phyloP scores from a whole-genome alignment of 2,888 invertebrate genomes.

The Parapristionchus giblindavisi region DNA sequence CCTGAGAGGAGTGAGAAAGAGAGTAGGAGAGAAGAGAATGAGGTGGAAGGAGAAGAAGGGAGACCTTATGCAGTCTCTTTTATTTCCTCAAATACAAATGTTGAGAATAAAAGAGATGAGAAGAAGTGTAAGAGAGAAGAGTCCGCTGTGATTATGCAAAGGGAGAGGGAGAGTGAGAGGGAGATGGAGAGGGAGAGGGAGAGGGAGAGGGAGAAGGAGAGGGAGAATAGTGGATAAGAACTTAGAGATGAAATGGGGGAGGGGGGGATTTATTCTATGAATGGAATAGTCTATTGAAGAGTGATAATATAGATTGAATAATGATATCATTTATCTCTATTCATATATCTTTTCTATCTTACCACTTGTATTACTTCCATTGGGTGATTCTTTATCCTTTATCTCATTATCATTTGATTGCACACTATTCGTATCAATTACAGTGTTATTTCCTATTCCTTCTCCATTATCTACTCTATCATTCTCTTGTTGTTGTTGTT shows the following conservation, averaged over 20 bases:
- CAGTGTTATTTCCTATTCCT: not conserved
- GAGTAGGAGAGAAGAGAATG: conserved; percentile 8
- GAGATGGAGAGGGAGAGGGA: not conserved
- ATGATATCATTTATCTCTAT: no score
- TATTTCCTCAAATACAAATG: not conserved
- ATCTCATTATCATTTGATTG: not conserved
- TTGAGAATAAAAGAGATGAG: not conserved
- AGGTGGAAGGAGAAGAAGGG: not conserved
- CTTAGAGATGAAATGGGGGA: not conserved
- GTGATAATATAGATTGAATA: no score
- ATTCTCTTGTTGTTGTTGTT: not conserved
- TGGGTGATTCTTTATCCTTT: not conserved
- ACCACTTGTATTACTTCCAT: not conserved
- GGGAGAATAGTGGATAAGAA: conserved; percentile 1
- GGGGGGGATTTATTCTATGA: no score
- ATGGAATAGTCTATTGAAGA: no score
- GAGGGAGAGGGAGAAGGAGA: conserved; percentile 19
- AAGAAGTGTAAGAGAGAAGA: no score
- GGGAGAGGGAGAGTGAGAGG: not conserved
- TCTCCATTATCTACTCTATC: not conserved
- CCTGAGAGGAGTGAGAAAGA: conserved; percentile 26
- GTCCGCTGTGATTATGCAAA: not conserved
- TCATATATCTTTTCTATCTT: no score
- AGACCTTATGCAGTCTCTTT: not conserved
- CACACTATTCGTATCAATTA: not conserved